Percentiles rank a stretch among this genome's conserved stretches.
These are phyloP conservation scores for Synanceia verrucosa DNA, from an alignment of 2,797 vertebrate genomes.

Conservation along the genomic window DNA sequence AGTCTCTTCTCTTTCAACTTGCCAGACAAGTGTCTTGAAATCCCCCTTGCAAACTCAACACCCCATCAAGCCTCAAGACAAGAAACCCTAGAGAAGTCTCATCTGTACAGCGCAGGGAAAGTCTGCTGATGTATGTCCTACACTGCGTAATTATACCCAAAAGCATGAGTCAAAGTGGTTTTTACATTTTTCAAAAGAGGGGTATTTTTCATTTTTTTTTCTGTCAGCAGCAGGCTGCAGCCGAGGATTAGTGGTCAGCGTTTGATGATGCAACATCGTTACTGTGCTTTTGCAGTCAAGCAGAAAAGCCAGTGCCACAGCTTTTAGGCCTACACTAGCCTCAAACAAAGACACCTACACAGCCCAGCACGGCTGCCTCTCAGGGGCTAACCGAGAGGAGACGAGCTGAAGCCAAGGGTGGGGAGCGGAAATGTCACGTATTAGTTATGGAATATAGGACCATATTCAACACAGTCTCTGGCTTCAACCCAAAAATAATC, in stretches of 20 bases:
- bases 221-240: conserved; percentile 49
- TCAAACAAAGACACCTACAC: conserved; percentile 75
- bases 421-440: conserved; percentile 72
- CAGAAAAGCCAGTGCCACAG: conserved; percentile 65
- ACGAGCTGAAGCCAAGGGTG: conserved; percentile 60
- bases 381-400: conserved; percentile 36
- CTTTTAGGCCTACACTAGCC: conserved; percentile 47
- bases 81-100: conserved; percentile 39
- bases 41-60: conserved; percentile 46
- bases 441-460: conserved; percentile 72
- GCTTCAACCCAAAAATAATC: conserved; percentile 60
- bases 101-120: conserved; percentile 42
- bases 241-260: conserved; percentile 64
- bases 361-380: conserved; percentile 44
- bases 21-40: conserved; percentile 43
- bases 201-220: conserved; percentile 35
- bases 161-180: conserved; percentile 52
- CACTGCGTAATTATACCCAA: conserved; percentile 31
- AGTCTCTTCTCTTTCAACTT: conserved; percentile 42
- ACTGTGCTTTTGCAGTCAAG: conserved; percentile 71
- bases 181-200: conserved; percentile 46
- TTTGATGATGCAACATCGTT: conserved; percentile 73
- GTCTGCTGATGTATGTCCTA: conserved; percentile 43
- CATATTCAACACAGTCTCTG: conserved; percentile 43
- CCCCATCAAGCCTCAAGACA: conserved; percentile 31